Base-by-base conservation (phyloP, 2,888 invertebrate species). In the Pristionchus maxplancki region DNA sequence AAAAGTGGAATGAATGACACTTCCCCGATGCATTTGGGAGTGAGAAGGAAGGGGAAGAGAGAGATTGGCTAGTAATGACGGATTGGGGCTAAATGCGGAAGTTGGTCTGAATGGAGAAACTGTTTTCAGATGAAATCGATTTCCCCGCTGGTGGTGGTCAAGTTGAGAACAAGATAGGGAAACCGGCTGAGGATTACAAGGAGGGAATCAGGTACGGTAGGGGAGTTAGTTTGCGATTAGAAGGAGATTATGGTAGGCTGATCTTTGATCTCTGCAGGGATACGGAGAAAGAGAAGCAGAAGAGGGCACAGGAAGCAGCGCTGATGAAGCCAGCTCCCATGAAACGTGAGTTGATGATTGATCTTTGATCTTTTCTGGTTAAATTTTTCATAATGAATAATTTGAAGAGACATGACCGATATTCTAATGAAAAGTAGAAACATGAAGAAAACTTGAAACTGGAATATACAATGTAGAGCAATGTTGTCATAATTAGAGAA, bases 61-160 rank as follows among this genome's bases (percentile, higher is more conserved):
- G 24, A 37, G 64, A 17, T 71, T 71, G 37, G 8, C 58, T 58
- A n/a, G 4, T 24, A n/a, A 58, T n/a, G n/a, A 58, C 44, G 44
- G 11, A 44, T n/a, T n/a, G 11, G 44, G 44, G 11, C 44, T 6
- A 44, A 44, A 44, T n/a, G n/a, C n/a, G n/a, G n/a, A n/a, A n/a
- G n/a, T n/a, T n/a, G n/a, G n/a, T n/a, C n/a, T n/a, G 11, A 44
- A 44, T 44, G 44, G 11, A 44, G 44, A 11, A 11, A 44, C 11
- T 50, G 44, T 37, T 17, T 87, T 31, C 86, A 87, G 86, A 87
- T 20, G 86, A 87, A n/a, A 13, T 87, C 31, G 86, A 71, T n/a
- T 71, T 87, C 44, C 85, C 85, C 1, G 86, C 86, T 44, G 71
- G 67, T n/a, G 86, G 86, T 4, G 86, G 48, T 28, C 34, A 24